Evolutionary conservation across 2,888 invertebrate genomes (phyloP).

Genomic region (Dryobotodes eremita): DNA sequence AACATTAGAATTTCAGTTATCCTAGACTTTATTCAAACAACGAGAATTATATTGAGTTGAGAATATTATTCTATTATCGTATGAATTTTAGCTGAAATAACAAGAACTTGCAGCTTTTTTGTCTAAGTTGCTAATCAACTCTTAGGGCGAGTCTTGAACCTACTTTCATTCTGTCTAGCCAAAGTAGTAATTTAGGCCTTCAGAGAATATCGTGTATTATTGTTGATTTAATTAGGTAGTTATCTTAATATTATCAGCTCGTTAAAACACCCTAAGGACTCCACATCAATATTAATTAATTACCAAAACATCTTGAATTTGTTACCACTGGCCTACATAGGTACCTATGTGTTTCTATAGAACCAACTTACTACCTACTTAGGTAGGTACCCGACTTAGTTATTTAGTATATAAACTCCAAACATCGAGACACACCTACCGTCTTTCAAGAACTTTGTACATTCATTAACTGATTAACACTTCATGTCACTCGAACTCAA

Average conservation of each 20-base stretch:
- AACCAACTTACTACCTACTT: constrained; percentile 13
- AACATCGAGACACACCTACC: constrained; percentile 35
- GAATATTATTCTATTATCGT: constrained; percentile 45
- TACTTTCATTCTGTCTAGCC: neutral
- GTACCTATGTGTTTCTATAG: neutral
- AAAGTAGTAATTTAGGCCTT: constrained; percentile 2
- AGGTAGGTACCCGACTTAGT: constrained; percentile 13
- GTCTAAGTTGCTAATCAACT: neutral
- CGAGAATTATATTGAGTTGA: constrained; percentile 42
- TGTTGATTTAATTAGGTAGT: constrained; percentile 22
- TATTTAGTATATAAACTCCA: constrained; percentile 37
- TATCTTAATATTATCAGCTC: constrained; percentile 10
- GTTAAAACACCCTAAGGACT: constrained; percentile 17
- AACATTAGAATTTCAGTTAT: constrained; percentile 34
- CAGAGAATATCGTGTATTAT: constrained; percentile 5
- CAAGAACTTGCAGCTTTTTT: constrained; percentile 24
- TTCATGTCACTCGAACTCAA: constrained; percentile 59
- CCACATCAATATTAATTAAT: constrained; percentile 33
- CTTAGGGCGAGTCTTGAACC: constrained; percentile 10
- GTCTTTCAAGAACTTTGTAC: constrained; percentile 60
- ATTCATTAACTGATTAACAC: constrained; percentile 68
- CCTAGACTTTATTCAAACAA: constrained; percentile 45
- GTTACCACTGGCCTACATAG: neutral
- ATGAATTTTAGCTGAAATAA: constrained; percentile 31
- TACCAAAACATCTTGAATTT: constrained; percentile 11